phyloP scores from a whole-genome alignment of 2,888 invertebrate genomes.

The Podabrus alpinus region DNA sequence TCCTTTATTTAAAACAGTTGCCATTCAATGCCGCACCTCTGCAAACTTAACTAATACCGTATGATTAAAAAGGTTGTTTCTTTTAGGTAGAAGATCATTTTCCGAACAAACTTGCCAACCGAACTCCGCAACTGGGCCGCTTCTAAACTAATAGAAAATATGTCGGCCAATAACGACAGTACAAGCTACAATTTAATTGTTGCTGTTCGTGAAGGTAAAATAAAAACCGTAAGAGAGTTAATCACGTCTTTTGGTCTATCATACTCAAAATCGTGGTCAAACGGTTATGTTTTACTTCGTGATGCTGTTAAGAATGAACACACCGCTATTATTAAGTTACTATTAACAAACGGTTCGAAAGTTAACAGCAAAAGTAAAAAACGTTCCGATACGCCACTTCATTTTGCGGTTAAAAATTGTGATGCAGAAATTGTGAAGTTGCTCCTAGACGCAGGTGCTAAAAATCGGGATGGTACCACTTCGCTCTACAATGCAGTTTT shows the following conservation, averaged over 20 bases:
- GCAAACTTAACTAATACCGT: too few relatives aligned
- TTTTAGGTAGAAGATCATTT: too few relatives aligned
- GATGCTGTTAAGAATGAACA: slow-evolving; percentile 12
- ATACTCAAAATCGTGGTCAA: slow-evolving; percentile 7
- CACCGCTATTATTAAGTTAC: slow-evolving; percentile 10
- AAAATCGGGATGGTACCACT: not conserved
- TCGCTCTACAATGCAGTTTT: slow-evolving; percentile 8
- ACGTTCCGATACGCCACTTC: slow-evolving; percentile 7
- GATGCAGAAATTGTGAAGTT: slow-evolving; percentile 1
- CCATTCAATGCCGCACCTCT: too few relatives aligned
- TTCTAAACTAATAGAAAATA: too few relatives aligned
- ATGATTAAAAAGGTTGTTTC: too few relatives aligned
- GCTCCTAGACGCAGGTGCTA: slow-evolving; percentile 7
- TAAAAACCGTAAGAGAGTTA: slow-evolving; percentile 1
- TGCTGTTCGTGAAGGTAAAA: slow-evolving; percentile 4
- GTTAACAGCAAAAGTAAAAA: slow-evolving; percentile 10
- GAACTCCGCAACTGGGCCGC: too few relatives aligned
- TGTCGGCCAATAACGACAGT: too few relatives aligned
- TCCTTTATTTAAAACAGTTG: too few relatives aligned
- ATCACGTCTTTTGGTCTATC: not conserved
- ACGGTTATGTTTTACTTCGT: slow-evolving; percentile 9
- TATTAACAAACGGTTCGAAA: slow-evolving; percentile 14
- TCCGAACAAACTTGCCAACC: too few relatives aligned
- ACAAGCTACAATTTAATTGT: slow-evolving; percentile 6
- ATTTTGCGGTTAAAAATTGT: slow-evolving; percentile 5